A percentile compares a stretch with the other conserved stretches of the same genome.
Evolutionary conservation across 2,888 invertebrate species (phyloP).

Genomic region (Archips xylosteana): DNA sequence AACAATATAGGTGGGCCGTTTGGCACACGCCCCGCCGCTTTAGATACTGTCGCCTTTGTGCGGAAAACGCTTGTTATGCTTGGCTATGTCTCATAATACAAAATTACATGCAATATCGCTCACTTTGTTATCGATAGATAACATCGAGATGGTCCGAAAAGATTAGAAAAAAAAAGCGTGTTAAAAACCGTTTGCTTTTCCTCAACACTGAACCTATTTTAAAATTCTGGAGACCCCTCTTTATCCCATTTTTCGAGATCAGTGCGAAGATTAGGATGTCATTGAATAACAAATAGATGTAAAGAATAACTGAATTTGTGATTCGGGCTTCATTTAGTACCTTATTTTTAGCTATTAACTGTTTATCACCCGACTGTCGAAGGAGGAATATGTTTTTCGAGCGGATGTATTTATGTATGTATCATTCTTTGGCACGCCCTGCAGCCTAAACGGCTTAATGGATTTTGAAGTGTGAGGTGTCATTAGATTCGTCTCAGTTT

Average conservation of each 20-base stretch:
- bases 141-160: background rate
- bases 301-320: constrained; percentile 32
- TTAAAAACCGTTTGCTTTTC: constrained; percentile 21
- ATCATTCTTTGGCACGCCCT: no score
- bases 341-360: background rate
- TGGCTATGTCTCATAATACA: constrained; percentile 11
- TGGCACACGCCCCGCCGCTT: constrained; percentile 25
- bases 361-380: no score
- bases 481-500: no score
- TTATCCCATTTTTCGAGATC: constrained; percentile 22
- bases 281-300: constrained; percentile 33
- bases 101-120: constrained; percentile 13
- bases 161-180: constrained; percentile 3
- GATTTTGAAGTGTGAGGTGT: no score
- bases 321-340: constrained; percentile 19
- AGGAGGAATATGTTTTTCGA: no score
- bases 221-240: constrained; percentile 15
- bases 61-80: constrained; percentile 25
- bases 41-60: constrained; percentile 17
- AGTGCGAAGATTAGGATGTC: constrained; percentile 35
- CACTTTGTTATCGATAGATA: background rate
- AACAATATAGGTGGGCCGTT: constrained; percentile 35
- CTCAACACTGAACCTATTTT: constrained; percentile 20
- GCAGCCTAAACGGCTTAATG: no score
- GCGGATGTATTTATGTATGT: no score